A percentile compares a stretch with the other conserved stretches of the same genome.
These are phyloP conservation scores for Thyatira batis DNA, from an alignment of 2,888 invertebrate species.

Conservation along the genomic window DNA sequence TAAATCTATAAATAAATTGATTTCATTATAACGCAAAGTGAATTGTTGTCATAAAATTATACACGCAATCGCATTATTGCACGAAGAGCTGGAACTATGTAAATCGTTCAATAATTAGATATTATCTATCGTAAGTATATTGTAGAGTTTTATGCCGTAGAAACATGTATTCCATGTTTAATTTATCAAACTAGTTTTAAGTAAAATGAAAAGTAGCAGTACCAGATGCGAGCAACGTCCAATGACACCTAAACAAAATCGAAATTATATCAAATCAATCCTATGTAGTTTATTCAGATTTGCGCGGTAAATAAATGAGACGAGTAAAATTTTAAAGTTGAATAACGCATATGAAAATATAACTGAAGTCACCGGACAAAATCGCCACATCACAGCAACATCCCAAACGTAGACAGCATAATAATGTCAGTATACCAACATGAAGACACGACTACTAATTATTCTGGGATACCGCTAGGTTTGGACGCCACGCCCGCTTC, in stretches of 20 bases:
- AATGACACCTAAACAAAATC: background rate
- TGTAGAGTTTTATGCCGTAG: background rate
- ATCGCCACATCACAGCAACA: background rate
- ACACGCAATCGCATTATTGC: conserved; percentile 14
- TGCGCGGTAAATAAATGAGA: background rate
- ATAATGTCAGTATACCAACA: background rate
- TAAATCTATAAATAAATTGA: background rate
- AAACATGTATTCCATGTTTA: background rate
- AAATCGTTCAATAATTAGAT: conserved; percentile 12
- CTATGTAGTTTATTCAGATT: background rate
- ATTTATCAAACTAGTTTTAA: background rate
- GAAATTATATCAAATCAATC: background rate
- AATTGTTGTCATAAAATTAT: background rate
- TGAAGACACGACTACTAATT: conserved; percentile 21
- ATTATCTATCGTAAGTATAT: background rate
- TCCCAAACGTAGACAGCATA: background rate
- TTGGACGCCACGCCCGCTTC: conserved; percentile 22
- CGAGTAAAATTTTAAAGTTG: background rate
- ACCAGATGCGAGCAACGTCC: background rate
- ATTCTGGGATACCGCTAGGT: conserved; percentile 33
- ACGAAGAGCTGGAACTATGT: conserved; percentile 26
- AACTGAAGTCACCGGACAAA: background rate
- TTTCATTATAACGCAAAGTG: background rate
- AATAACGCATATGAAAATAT: background rate
- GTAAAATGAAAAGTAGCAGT: background rate